Percentiles rank a stretch among this genome's conserved stretches.
Conservation (phyloP, 1,140 invertebrate species). For the Drosophila hydei region DNA sequence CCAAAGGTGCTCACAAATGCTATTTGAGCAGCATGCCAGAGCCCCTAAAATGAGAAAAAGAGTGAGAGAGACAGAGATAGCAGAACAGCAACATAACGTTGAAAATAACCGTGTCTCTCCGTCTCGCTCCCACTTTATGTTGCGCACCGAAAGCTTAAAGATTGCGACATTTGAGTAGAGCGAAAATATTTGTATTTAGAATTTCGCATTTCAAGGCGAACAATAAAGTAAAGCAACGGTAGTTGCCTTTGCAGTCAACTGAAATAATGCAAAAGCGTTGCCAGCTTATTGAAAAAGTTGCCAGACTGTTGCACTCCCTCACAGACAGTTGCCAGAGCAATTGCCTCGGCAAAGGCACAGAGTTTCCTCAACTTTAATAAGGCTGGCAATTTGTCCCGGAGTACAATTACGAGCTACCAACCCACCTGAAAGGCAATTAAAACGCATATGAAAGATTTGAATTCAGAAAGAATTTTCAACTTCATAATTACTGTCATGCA, state of each 20-base stretch:
- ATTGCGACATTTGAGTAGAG: background rate
- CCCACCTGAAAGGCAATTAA: no score
- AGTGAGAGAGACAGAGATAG: background rate
- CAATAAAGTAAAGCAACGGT: background rate
- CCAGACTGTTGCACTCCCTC: background rate
- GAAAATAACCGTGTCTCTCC: background rate
- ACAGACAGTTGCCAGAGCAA: background rate
- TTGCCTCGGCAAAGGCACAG: no score
- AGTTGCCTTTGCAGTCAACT: background rate
- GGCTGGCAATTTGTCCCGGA: no score
- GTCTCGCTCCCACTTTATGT: background rate
- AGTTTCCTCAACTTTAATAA: no score
- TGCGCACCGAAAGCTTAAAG: background rate
- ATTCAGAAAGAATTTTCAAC: no score
- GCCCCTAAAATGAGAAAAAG: background rate
- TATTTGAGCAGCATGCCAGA: constrained; percentile 23
- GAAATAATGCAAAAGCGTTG: background rate
- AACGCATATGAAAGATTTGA: no score
- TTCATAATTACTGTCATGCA: no score
- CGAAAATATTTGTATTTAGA: constrained; percentile 8
- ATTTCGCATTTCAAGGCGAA: background rate
- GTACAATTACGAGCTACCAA: no score
- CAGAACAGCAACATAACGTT: background rate
- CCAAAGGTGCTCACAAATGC: constrained; percentile 37
- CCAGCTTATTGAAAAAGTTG: constrained; percentile 21